Evolutionary conservation across 2,113 vertebrate genomes (phyloP), one percentile per base, ranked within the genome.

Genomic region (Bothrops jararaca): DNA sequence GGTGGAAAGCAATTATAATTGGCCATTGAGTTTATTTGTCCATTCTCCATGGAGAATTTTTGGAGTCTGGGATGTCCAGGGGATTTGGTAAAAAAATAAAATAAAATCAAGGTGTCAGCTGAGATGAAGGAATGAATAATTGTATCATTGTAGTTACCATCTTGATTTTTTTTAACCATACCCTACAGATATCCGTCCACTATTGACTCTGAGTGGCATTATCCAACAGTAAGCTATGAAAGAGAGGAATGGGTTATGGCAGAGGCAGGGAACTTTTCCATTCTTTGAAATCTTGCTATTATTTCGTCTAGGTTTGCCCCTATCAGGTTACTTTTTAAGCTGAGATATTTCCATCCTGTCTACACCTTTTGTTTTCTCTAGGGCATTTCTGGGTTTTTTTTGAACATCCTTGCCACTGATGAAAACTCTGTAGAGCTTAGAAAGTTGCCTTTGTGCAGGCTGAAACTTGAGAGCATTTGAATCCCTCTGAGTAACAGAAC

Each of bases 251-350:
- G 86, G 92, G 92, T 93, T 96, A 95, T 95, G 94, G 91, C 94
- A 97, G 96, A 97, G 93, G 53, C 85, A 95, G 96, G 94, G 97
- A 98, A 97, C 74, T 98, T 98, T 98, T 98, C 97, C 97, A 97
- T 97, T 97, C 96, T 96, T 96, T 93, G 94, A 96, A 97, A 0
- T 95, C 91, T 95, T 95, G 91, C 92, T 52, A 29, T 20, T 86
- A 29, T 95, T 96, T 97, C 56, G 52, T 57, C 60, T 91, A 91
- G 86, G 94, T 95, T 95, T 94, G 94, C 96, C 29, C 3, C 53
- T 97, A 97, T 98, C 98, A 98, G 97, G 97, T 98, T 98, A 97
- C 97, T 98, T 97, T 98, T 97, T 97, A 80, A 97, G 96, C 93
- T 96, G 95, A 95, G 95, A 95, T 94, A 57, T 97, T 98, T 98